A percentile compares a stretch with the other conserved stretches of the same genome.
Conservation (phyloP, 2,797 vertebrate species). For the Bucorvus abyssinicus region DNA sequence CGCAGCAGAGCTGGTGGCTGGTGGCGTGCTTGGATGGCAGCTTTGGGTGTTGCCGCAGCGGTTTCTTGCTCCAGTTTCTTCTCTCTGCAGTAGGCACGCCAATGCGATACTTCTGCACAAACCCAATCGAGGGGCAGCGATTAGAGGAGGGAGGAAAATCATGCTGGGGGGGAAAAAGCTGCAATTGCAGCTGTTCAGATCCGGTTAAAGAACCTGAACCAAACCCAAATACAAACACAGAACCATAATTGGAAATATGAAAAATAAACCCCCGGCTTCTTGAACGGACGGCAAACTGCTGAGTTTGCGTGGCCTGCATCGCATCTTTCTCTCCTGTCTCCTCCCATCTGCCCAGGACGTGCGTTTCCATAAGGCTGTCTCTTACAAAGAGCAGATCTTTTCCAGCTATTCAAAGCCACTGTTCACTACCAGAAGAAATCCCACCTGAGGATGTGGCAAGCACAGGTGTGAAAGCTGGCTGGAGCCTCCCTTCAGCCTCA, state of each 20-base stretch:
- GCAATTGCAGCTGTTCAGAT: background rate
- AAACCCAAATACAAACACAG: background rate
- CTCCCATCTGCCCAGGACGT: background rate
- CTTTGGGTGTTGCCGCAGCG: background rate
- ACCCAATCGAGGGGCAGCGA: fast-evolving
- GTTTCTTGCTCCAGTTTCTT: background rate
- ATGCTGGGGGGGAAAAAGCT: background rate
- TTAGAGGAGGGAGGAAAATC: background rate
- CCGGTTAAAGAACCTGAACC: background rate
- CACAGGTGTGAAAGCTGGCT: background rate
- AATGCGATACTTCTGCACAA: slow-evolving; percentile 12
- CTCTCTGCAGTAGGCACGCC: background rate
- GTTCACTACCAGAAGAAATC: background rate
- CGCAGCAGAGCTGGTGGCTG: background rate
- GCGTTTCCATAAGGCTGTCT: background rate
- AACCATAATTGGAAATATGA: background rate
- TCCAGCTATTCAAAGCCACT: background rate
- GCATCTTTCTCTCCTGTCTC: background rate
- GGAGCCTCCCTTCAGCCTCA: background rate
- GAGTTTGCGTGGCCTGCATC: background rate
- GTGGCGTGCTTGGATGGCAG: background rate
- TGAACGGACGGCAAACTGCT: background rate
- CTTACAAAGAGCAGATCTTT: background rate
- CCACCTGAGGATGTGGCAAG: background rate
- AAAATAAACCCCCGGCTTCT: background rate